Base-by-base conservation (phyloP, 1,140 invertebrate genomes). In the Bombus soroeensis region DNA sequence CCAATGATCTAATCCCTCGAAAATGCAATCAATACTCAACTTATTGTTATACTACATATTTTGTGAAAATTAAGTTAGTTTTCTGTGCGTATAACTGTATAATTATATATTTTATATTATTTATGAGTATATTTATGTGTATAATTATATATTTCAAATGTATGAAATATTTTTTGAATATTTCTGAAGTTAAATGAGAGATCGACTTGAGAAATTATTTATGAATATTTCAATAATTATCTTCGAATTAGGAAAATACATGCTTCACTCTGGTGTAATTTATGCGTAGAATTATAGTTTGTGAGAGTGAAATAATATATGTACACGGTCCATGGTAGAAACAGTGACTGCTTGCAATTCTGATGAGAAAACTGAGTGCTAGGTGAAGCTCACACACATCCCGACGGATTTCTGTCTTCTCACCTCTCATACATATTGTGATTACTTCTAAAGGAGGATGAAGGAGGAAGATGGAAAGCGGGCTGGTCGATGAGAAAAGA, bases 401-500 rank as follows among this genome's bases (percentile, higher is more conserved):
- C 92, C 88, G 83, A 86, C 87, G 87, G 81, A 87, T 91, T 92
- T 93, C 92, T 93, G 92, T 93, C 93, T 92, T 91, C 89, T 91
- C 88, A 89, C 86, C 91, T 92, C 92, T 94, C 94, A 94, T 94
- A 94, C 93, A 94, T 94, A 94, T 94, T 94, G 91, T 94, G 93
- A 94, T 94, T 94, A 94, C 93, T 93, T 94, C 88, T 89, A 87
- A 92, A 85, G 87, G 88, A 91, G 72, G 82, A 79, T 57, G 80
- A 79, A 78, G 57, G 1, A 79, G 78, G 81, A 71, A 80, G 85
- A 90, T 71, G 59, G 83, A 83, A 80, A 39, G 5, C 66, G 59
- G 47, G 25, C 68, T 34, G 71, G 76, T 70, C 87, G 81, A 71
- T 73, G 74, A 37, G 85, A 71, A 62, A 89, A 74, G 77, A 59